Evolutionary conservation across 2,797 vertebrate species (phyloP), one percentile per base, ranked within the genome.

Genomic region (Hypotaenidia philippensis): DNA sequence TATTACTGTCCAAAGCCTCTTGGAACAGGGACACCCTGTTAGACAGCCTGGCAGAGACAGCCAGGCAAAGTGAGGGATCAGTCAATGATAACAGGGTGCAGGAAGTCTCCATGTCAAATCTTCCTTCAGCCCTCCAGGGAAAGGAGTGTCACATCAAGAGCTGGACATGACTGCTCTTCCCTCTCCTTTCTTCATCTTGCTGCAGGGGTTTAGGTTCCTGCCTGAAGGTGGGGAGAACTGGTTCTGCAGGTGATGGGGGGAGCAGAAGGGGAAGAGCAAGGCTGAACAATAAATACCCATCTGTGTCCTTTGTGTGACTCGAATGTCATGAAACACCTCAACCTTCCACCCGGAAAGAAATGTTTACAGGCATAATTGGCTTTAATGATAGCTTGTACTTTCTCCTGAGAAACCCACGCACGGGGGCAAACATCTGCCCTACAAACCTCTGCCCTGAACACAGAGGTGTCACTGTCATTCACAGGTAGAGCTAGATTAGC

Each of bases 311-410:
- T 86, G 61, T 59, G 90, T 94, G 94, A 75, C 95, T 83, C 65
- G 18, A 65, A 14, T 81, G 64, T 59, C 94, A 87, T 27, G 55
- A 72, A 80, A 88, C 50, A 83, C 84, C 82, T 92, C 87, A 78
- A 85, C 84, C 79, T 91, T 87, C 72, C 72, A 92, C 92, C 82
- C 38, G 53, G 92, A 91, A 96, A 95, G 87, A 85, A 32, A 45
- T 41, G 81, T 83, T 90, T 93, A 70, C 89, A 72, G 89, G 4
- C 82, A 56, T 89, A 81, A 94, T 90, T 95, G 36, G 7, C 84
- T 72, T 49, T 94, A 95, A 96, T 96, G 36, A 83, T 8, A 92
- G 89, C 82, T 38, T 94, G 65, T 6, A 11, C 92, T 95, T 96
- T 96, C 96, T 93, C 94, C 91, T 34, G 89, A 90, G 87, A 87